Conservation (phyloP, 1,140 invertebrate genomes). For the Ceratosolen solmsi region DNA sequence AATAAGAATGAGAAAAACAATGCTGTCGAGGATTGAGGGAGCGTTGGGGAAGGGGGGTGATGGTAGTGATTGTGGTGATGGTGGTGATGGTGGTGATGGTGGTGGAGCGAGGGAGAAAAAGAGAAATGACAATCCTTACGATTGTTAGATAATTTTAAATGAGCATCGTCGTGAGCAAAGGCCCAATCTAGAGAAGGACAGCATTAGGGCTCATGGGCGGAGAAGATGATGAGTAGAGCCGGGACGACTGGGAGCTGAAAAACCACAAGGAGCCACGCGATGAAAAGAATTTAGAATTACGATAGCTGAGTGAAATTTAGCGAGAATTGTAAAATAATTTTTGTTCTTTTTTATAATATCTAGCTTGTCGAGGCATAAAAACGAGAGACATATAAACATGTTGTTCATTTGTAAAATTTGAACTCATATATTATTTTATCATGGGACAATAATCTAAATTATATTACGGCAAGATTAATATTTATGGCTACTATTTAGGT, state of each 20-base stretch:
- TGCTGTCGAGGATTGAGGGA: background rate
- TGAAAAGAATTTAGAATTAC: background rate
- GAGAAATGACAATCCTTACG: constrained; percentile 23
- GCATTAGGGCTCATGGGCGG: constrained; percentile 29
- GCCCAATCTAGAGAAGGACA: constrained; percentile 31
- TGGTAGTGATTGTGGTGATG: background rate
- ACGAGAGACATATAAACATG: too few relatives aligned
- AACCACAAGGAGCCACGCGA: background rate
- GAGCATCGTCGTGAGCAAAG: constrained; percentile 25
- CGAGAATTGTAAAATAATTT: too few relatives aligned
- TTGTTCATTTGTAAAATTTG: too few relatives aligned
- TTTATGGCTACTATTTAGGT: too few relatives aligned
- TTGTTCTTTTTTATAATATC: too few relatives aligned
- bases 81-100: too few relatives aligned
- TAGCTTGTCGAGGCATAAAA: too few relatives aligned
- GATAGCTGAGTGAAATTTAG: too few relatives aligned
- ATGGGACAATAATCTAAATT: too few relatives aligned
- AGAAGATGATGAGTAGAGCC: constrained; percentile 44
- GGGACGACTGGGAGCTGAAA: background rate
- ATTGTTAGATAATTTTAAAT: constrained; percentile 41
- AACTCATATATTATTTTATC: too few relatives aligned
- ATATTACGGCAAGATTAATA: too few relatives aligned
- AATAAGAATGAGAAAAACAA: constrained; percentile 1
- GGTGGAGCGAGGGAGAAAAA: too few relatives aligned
- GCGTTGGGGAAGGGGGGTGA: background rate